These are phyloP conservation scores for Syngnathus acus DNA, from an alignment of 2,797 vertebrate species.

Conservation along the genomic window DNA sequence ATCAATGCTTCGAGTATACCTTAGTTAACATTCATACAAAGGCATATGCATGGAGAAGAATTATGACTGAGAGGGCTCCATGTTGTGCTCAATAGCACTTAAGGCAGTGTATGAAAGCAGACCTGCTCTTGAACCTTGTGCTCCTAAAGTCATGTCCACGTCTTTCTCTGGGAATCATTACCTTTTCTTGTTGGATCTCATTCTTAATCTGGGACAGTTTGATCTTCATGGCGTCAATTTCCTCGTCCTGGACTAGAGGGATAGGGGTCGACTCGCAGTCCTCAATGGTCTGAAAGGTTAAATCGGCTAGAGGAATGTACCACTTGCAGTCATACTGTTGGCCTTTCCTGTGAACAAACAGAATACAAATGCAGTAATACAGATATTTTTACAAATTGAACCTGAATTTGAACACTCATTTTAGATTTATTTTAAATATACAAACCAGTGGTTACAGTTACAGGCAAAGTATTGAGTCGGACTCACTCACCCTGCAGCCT, in stretches of 20 bases:
- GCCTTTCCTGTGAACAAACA: slow-evolving; percentile 71
- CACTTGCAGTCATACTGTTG: slow-evolving; percentile 96
- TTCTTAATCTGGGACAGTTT: slow-evolving; percentile 93
- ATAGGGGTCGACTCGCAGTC: slow-evolving; percentile 81
- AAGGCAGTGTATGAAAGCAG: no score
- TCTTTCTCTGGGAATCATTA: slow-evolving; percentile 25
- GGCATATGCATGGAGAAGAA: background rate
- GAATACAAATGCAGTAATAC: background rate
- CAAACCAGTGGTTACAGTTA: slow-evolving; percentile 14
- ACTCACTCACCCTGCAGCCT: slow-evolving; percentile 90
- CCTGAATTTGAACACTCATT: background rate
- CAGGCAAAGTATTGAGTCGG: slow-evolving; percentile 8
- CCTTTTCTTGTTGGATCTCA: slow-evolving; percentile 90
- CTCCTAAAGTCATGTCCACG: background rate
- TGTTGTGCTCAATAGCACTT: background rate
- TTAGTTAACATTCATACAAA: background rate
- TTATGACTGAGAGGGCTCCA: background rate
- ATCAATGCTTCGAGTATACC: background rate
- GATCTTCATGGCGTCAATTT: slow-evolving; percentile 87
- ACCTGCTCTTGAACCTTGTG: background rate
- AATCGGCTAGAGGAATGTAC: slow-evolving; percentile 88
- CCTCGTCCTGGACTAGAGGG: slow-evolving; percentile 84
- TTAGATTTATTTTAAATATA: background rate
- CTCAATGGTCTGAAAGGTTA: slow-evolving; percentile 87
- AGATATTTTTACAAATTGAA: background rate